phyloP scores from a whole-genome alignment of 2,888 invertebrate species.

The Lordiphosa andalusiaca region DNA sequence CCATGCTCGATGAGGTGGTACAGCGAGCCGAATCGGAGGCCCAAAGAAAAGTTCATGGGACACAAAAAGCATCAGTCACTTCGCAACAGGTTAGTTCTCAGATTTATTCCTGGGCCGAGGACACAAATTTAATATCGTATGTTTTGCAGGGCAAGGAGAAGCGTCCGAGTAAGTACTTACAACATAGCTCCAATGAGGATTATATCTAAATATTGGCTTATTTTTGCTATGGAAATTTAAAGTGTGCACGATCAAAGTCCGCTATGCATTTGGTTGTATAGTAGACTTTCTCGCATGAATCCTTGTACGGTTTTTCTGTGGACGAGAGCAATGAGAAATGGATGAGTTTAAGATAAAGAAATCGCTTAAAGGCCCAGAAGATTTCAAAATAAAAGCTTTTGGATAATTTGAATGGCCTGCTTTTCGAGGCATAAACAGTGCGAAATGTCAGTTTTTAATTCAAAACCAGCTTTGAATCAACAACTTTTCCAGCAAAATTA shows the following conservation, averaged over 20 bases:
- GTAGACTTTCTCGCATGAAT: constrained; percentile 73
- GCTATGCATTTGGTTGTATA: constrained; percentile 75
- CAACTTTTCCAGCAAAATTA: too few relatives aligned
- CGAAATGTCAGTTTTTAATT: too few relatives aligned
- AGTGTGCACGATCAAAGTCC: constrained; percentile 63
- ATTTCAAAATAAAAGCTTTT: too few relatives aligned
- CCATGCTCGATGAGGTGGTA: constrained; percentile 84
- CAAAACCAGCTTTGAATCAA: too few relatives aligned
- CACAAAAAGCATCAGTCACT: constrained; percentile 77
- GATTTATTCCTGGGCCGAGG: constrained; percentile 1
- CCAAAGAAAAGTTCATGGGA: constrained; percentile 80
- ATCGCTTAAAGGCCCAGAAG: too few relatives aligned
- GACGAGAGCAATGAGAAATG: constrained; percentile 1
- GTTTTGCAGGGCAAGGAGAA: constrained; percentile 72
- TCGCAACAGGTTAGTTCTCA: constrained; percentile 81
- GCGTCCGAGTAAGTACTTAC: constrained; percentile 71
- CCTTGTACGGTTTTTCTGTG: constrained; percentile 75
- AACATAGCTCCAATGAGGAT: constrained; percentile 7
- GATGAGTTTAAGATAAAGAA: background rate
- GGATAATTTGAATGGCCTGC: too few relatives aligned
- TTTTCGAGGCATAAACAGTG: too few relatives aligned
- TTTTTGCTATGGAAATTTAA: constrained; percentile 71
- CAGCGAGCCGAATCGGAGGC: constrained; percentile 84
- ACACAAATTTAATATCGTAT: constrained; percentile 6
- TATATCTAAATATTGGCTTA: constrained; percentile 4